Conservation (phyloP, 2,888 invertebrate species). For the Dicranocentrus wangi region DNA sequence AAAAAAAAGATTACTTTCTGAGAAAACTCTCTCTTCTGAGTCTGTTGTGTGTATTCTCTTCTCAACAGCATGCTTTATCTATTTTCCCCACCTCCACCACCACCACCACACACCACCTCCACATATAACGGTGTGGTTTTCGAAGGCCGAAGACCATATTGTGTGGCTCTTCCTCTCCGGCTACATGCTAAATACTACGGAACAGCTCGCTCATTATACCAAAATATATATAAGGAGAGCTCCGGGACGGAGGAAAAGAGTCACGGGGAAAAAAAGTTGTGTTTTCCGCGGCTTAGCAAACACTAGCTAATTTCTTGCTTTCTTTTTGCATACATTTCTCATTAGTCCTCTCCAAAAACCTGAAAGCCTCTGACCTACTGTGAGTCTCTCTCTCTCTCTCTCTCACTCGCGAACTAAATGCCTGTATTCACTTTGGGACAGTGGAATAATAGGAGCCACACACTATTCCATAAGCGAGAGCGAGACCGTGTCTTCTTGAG, state of each 20-base stretch:
- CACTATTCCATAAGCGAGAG: background rate
- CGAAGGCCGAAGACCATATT: too few species aligned
- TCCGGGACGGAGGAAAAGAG: constrained; percentile 25
- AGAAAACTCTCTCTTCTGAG: background rate
- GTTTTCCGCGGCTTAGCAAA: constrained; percentile 22
- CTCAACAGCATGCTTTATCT: constrained; percentile 2
- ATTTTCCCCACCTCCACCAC: background rate
- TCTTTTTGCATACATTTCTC: constrained; percentile 11
- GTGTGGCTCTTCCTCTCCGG: too few species aligned
- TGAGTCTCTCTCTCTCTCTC: constrained; percentile 18
- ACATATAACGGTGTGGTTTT: constrained; percentile 12
- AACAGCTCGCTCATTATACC: constrained; percentile 51
- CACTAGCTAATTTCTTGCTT: constrained; percentile 42
- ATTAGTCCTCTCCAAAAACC: background rate
- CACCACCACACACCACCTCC: background rate
- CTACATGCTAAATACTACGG: constrained; percentile 51
- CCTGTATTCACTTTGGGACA: too few species aligned
- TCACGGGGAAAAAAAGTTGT: constrained; percentile 36
- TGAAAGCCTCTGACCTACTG: too few species aligned
- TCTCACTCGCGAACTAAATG: background rate
- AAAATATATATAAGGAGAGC: constrained; percentile 47
- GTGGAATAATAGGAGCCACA: background rate
- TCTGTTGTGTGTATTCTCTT: constrained; percentile 6
- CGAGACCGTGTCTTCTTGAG: background rate
- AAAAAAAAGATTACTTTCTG: constrained; percentile 31